Percentiles rank a stretch among this genome's conserved stretches.
Evolutionary conservation across 1,140 invertebrate genomes (phyloP).

Genomic region (Panagrolaimus sp.): DNA sequence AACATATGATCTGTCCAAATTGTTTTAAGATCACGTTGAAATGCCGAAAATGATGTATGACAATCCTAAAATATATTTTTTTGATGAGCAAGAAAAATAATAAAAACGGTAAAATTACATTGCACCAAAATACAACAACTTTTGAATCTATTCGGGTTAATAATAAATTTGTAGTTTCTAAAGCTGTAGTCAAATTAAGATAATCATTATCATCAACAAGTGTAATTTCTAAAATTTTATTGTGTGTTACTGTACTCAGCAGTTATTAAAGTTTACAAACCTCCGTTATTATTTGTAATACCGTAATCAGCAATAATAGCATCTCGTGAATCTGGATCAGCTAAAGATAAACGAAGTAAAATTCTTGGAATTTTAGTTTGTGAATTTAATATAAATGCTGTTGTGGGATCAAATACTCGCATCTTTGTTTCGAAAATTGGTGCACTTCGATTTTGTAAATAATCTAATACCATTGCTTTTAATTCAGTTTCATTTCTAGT

Average conservation of each 20-base stretch:
- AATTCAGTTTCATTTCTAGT: not conserved
- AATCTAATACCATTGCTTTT: not conserved
- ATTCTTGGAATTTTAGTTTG: not conserved
- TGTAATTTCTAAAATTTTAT: not conserved
- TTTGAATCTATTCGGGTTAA: not conserved
- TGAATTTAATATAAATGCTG: not conserved
- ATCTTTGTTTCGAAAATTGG: not conserved
- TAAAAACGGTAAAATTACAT: too few species aligned
- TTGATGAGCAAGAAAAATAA: too few species aligned
- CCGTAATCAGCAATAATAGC: not conserved
- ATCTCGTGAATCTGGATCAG: not conserved
- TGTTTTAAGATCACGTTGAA: not conserved
- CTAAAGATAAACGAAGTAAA: not conserved
- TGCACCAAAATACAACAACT: slow-evolving; percentile 4
- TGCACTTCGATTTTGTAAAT: not conserved
- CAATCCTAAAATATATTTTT: not conserved
- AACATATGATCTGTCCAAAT: slow-evolving; percentile 11
- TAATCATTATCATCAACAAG: not conserved
- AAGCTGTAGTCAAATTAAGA: not conserved
- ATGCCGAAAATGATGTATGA: not conserved
- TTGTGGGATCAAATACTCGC: not conserved
- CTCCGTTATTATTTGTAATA: not conserved
- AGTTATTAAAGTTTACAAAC: not conserved
- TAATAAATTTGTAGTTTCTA: not conserved
- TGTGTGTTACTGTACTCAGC: not conserved